Conservation (phyloP, 2,797 vertebrate genomes). For the Anabas testudineus region DNA sequence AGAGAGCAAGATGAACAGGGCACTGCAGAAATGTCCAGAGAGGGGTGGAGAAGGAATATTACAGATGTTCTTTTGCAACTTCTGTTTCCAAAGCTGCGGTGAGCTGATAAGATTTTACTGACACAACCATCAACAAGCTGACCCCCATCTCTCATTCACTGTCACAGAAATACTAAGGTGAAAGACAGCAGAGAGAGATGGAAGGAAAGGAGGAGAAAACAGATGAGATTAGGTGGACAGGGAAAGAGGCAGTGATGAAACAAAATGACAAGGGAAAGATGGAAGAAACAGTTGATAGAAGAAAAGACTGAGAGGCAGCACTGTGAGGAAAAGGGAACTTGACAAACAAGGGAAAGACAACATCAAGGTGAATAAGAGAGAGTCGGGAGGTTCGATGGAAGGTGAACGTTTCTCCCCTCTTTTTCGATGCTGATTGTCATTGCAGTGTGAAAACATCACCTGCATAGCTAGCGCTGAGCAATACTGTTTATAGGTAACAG, state of each 20-base stretch:
- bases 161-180: slow-evolving; percentile 31
- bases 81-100: slow-evolving; percentile 51
- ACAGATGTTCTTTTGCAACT: slow-evolving; percentile 40
- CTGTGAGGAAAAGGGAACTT: slow-evolving; percentile 7
- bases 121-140: slow-evolving; percentile 59
- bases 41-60: slow-evolving; percentile 16
- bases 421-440: neutral
- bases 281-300: neutral
- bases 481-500: too few species aligned
- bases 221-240: slow-evolving; percentile 35
- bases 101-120: slow-evolving; percentile 70
- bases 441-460: neutral
- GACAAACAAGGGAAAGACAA: slow-evolving; percentile 40
- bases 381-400: slow-evolving; percentile 8
- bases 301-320: slow-evolving; percentile 15
- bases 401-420: slow-evolving; percentile 14
- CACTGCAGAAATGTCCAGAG: neutral
- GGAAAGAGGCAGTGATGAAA: slow-evolving; percentile 26
- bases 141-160: slow-evolving; percentile 64
- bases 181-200: slow-evolving; percentile 16
- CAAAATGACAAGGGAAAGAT: slow-evolving; percentile 21
- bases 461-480: neutral
- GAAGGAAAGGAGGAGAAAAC: slow-evolving; percentile 18
- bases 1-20: neutral
- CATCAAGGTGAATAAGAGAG: slow-evolving; percentile 35